These are phyloP conservation scores for Adineta ricciae DNA, from an alignment of 2,888 invertebrate genomes.

Conservation along the genomic window DNA sequence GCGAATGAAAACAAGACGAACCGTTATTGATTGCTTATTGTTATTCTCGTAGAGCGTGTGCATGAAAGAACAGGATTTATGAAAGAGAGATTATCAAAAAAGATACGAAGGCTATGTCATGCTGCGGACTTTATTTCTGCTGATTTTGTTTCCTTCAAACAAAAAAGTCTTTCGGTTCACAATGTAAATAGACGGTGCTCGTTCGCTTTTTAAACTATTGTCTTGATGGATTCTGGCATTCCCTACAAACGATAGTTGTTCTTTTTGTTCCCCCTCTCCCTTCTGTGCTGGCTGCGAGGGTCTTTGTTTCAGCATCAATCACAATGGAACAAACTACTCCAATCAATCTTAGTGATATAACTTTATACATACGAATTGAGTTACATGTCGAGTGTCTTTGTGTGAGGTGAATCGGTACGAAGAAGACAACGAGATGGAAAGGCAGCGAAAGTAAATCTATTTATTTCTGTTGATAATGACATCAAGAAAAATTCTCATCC, in stretches of 20 bases:
- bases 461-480: neutral
- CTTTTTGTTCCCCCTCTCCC: neutral
- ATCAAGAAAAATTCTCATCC: neutral
- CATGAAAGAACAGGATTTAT: neutral
- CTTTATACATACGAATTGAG: neutral
- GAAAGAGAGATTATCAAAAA: neutral
- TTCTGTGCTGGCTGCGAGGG: neutral
- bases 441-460: neutral
- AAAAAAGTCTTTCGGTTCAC: neutral
- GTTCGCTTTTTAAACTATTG: neutral
- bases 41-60: neutral
- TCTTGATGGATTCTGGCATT: neutral
- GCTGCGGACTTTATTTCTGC: too few relatives aligned
- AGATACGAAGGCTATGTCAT: neutral
- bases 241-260: neutral
- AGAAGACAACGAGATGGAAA: neutral
- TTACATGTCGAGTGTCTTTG: too few relatives aligned
- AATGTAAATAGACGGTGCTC: neutral
- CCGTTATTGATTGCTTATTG: neutral
- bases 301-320: neutral
- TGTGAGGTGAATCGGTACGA: neutral
- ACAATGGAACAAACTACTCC: neutral
- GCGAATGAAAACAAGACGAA: neutral
- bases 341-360: neutral
- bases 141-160: too few relatives aligned